These are phyloP conservation scores for Lagocephalus sceleratus DNA, from an alignment of 2,797 vertebrate genomes.

Conservation along the genomic window DNA sequence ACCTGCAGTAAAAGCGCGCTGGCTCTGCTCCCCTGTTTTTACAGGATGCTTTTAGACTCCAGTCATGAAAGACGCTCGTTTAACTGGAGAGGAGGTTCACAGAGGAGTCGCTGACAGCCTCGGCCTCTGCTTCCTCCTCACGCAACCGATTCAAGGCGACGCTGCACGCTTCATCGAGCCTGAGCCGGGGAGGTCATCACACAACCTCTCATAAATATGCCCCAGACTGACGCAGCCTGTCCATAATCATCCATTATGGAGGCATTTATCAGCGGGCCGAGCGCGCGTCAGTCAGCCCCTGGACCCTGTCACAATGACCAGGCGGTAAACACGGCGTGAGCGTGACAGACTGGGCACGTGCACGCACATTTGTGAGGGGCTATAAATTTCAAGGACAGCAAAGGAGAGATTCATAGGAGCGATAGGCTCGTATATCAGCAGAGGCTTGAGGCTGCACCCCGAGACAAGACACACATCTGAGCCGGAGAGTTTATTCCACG, in stretches of 20 bases:
- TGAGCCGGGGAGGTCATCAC: conserved; percentile 1
- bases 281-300: conserved; percentile 63
- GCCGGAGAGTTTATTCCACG: conserved; percentile 38
- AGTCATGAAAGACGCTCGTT: conserved; percentile 34
- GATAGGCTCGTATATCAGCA: conserved; percentile 43
- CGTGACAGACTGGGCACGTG: conserved; percentile 26
- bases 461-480: conserved; percentile 38
- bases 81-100: conserved; percentile 28
- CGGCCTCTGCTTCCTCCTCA: too few species aligned
- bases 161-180: neutral
- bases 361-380: conserved; percentile 49
- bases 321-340: conserved; percentile 48
- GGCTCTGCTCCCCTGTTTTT: conserved; percentile 38
- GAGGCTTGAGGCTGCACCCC: conserved; percentile 35
- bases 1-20: conserved; percentile 42
- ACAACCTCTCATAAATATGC: conserved; percentile 46
- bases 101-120: conserved; percentile 23
- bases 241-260: conserved; percentile 57
- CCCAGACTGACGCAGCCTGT: too few species aligned
- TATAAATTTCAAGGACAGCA: conserved; percentile 60
- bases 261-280: conserved; percentile 56
- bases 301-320: too few species aligned
- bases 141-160: too few species aligned
- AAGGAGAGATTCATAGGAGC: conserved; percentile 38
- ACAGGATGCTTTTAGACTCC: conserved; percentile 46